Base-by-base conservation (phyloP, 2,888 invertebrate genomes). In the Pterostichus madidus region DNA sequence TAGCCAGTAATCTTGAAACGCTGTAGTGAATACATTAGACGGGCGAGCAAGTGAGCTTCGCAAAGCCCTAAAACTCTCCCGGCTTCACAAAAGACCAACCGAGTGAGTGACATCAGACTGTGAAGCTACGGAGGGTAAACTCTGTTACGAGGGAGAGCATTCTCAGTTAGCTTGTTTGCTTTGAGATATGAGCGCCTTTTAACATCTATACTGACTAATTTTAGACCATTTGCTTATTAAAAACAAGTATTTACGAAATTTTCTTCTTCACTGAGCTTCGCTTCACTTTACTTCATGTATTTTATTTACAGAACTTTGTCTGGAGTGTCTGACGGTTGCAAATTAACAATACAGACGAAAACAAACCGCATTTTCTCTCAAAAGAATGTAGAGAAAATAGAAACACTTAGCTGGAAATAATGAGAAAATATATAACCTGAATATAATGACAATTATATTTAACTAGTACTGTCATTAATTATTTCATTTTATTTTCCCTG, bases 161-260 rank as follows among this genome's bases (percentile, higher is more conserved):
- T 76, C 83, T 83, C 59, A 71, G 44, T 35, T 0, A 13, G 11
- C 83, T 71, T 77, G 77, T 83, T 83, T 83, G 77, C 83, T 83
- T 83, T 83, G 83, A 83, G 83, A 83, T 83, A 83, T 83, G 83
- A 83, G 83, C 76, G 83, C 83, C 83, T 83, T 83, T 83, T 83
- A 76, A 83, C 83, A 83, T 83, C 83, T 68, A 83, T 77, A 77
- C 83, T 83, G 83, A 77, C 83, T 83, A 83, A 83, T 83, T 83
- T 83, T 83, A 83, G 77, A 83, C 83, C 83, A 83, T 83, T 83
- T 83, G 83, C 83, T 83, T 83, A 83, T 83, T 83, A 83, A 83
- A 83, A 83, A 83, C 83, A 81, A 81, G 81, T 81, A 83, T 83
- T 83, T 77, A 83, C 68, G 52, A 77, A 81, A 83, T 83, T 83